Conservation (phyloP, 1,140 invertebrate species). For the Pantala flavescens region DNA sequence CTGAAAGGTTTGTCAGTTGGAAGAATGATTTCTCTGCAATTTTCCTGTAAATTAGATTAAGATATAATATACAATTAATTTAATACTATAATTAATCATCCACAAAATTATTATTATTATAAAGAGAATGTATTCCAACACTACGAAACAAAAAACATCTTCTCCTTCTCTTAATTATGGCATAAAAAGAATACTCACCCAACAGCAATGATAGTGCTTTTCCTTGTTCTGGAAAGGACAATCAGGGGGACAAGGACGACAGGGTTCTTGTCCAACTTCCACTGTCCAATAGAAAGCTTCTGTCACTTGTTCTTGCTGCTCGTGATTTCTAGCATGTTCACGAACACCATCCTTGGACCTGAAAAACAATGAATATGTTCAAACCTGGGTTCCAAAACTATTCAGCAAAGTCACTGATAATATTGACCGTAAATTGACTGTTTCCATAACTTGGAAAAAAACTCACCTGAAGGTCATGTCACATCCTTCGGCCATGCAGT, state of each 20-base stretch:
- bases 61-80: neutral
- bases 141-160: too few relatives aligned
- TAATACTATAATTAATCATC: neutral
- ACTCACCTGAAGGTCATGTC: constrained; percentile 53
- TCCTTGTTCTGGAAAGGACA: constrained; percentile 69
- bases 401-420: too few relatives aligned
- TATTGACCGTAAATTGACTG: neutral
- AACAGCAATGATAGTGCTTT: constrained; percentile 79
- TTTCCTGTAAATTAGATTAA: constrained; percentile 49
- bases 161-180: too few relatives aligned
- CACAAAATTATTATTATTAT: neutral
- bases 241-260: constrained; percentile 46
- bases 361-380: constrained; percentile 27
- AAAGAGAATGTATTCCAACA: too few relatives aligned
- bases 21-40: constrained; percentile 73
- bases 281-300: constrained; percentile 63
- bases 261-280: constrained; percentile 43
- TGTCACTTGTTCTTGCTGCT: constrained; percentile 73
- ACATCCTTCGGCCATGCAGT: constrained; percentile 58
- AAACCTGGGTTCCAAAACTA: too few relatives aligned
- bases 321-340: constrained; percentile 77
- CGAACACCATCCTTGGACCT: constrained; percentile 65
- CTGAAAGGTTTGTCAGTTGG: constrained; percentile 74
- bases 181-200: constrained; percentile 38
- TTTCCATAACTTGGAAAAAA: neutral